Evolutionary conservation across 2,113 vertebrate genomes (phyloP).

Genomic region (Nothocercus nigrocapillus): DNA sequence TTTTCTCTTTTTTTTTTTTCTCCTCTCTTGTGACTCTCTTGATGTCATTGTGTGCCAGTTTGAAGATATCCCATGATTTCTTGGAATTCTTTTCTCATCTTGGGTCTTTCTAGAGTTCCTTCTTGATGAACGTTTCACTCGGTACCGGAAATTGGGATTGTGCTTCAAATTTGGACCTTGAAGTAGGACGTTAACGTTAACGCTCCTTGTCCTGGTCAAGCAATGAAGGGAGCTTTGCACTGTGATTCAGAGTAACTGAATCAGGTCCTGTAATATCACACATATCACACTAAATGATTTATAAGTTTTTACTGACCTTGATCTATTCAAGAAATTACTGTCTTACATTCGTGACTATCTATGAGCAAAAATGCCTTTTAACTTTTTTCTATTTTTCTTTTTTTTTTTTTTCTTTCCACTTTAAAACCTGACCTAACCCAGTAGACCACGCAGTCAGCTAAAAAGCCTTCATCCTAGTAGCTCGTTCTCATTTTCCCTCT

Average conservation of each 20-base stretch:
- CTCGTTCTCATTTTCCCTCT: background rate
- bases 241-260: background rate
- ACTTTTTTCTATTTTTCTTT: background rate
- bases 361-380: background rate
- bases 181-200: background rate
- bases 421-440: background rate
- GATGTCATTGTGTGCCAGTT: background rate
- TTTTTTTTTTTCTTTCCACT: background rate
- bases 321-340: conserved; percentile 1
- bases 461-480: background rate
- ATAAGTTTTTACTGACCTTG: conserved; percentile 8
- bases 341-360: background rate
- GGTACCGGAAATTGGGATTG: background rate
- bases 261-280: background rate
- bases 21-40: background rate
- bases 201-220: background rate
- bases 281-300: conserved; percentile 13
- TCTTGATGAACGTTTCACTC: background rate
- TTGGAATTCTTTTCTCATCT: background rate
- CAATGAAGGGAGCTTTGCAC: background rate
- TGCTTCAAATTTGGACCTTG: background rate
- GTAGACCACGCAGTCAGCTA: background rate
- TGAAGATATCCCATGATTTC: background rate
- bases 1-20: background rate
- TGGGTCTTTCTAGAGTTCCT: background rate